Conservation (phyloP, 2,797 vertebrate species). For the Pogoniulus pusillus region DNA sequence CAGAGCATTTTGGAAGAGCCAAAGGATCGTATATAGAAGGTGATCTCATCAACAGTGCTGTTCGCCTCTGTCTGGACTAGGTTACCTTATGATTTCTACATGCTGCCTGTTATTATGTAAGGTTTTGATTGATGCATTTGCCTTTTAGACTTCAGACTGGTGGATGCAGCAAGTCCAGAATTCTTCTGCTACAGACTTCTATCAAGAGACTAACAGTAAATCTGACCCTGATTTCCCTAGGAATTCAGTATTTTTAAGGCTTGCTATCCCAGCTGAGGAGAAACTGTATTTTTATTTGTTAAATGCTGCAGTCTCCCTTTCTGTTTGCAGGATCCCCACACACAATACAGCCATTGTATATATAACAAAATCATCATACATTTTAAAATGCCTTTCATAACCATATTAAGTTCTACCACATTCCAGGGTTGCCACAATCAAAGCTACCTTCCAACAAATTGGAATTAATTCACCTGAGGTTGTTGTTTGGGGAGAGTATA, state of each 20-base stretch:
- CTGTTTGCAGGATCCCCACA: not conserved
- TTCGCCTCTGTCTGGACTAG: not conserved
- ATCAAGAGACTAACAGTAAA: not conserved
- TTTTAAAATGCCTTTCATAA: slow-evolving; percentile 5
- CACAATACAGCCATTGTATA: not conserved
- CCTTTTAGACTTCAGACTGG: slow-evolving; percentile 13
- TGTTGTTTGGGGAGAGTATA: not conserved
- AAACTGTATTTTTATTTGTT: not conserved
- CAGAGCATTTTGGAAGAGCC: not conserved
- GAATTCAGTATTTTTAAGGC: not conserved
- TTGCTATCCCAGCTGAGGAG: not conserved
- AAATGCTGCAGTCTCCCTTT: not conserved
- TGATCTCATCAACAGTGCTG: not conserved
- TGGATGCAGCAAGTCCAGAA: slow-evolving; percentile 12
- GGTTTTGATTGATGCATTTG: not conserved
- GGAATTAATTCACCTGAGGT: not conserved
- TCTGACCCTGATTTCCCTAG: not conserved
- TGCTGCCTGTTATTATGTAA: not conserved
- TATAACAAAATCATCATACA: not conserved
- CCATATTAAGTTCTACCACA: too few relatives aligned
- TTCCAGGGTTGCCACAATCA: not conserved
- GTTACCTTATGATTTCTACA: not conserved
- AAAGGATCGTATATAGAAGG: not conserved
- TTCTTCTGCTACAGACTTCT: not conserved
- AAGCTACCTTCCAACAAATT: not conserved